Evolutionary conservation across 2,888 invertebrate species (phyloP), one percentile per base, ranked within the genome.

Genomic region (Cistogaster globosa): DNA sequence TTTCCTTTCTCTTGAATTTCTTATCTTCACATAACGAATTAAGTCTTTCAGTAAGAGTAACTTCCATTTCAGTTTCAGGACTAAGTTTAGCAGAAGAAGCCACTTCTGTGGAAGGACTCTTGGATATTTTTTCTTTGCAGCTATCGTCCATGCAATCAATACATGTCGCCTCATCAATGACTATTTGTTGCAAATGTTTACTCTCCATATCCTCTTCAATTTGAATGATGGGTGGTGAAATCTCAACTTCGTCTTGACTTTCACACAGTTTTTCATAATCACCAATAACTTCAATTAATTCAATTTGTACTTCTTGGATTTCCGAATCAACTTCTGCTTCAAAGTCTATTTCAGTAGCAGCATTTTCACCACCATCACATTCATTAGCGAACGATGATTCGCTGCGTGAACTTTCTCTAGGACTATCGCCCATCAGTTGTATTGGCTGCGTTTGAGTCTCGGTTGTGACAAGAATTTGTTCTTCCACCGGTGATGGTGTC

Each of bases 231-330:
- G 90, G 90, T 20, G 89, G 87, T 20, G 82, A 67, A 48, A 87
- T 68, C 36, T 88, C 88, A 57, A 87, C 72, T 51, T 77, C 78
- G 18, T 82, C 85, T 36, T 75, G 67, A 20, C 82, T 78, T 84
- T 86, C 63, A 60, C 83, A 76, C 63, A 84, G 42, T 72, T 85
- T 85, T 22, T 85, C 69, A 71, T 85, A 85, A 6, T 81, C 85
- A 11, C 26, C 79, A 0, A 69, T 48, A 1, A 87, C 84, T 68
- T 90, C 89, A 12, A 91, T 90, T 68, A 91, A 84, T 81, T 91
- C 91, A 72, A 91, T 91, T 88, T 91, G 88, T 20, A 91, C 90
- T 69, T 91, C 89, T 69, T 89, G 88, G 42, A 90, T 88, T 53
- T 88, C 80, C 16, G 87, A 80, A 63, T 84, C 84, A 5, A 87